Conservation (phyloP, 2,113 vertebrate genomes). For the Neogale vison region DNA sequence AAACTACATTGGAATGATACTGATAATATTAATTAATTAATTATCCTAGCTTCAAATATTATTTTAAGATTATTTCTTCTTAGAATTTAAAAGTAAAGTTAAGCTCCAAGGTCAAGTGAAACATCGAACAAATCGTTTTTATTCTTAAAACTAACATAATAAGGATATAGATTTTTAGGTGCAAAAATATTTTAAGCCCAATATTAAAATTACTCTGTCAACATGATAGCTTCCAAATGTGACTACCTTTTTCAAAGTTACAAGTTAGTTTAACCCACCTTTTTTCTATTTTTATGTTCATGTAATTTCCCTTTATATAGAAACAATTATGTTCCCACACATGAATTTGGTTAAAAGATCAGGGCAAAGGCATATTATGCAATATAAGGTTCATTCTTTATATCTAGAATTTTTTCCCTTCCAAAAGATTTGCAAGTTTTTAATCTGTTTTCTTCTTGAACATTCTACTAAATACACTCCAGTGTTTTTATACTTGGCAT, state of each 20-base stretch:
- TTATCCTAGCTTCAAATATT: neutral
- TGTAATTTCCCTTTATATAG: slow-evolving; percentile 58
- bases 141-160: slow-evolving; percentile 30
- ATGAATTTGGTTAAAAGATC: slow-evolving; percentile 64
- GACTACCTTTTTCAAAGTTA: neutral
- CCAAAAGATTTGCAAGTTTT: neutral
- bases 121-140: neutral
- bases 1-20: neutral
- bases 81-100: neutral
- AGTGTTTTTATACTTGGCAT: neutral
- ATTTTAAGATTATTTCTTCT: neutral
- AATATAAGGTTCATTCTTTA: slow-evolving; percentile 30
- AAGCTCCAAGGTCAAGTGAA: neutral
- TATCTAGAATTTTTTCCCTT: neutral
- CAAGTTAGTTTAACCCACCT: slow-evolving; percentile 29
- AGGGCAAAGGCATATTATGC: slow-evolving; percentile 52
- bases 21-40: neutral
- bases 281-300: slow-evolving; percentile 60
- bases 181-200: neutral
- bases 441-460: neutral
- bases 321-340: slow-evolving; percentile 68
- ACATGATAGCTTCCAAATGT: neutral
- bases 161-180: neutral
- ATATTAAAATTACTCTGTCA: slow-evolving; percentile 41
- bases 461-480: neutral